These are phyloP conservation scores for Lepus americanus DNA, from an alignment of 2,113 vertebrate genomes.

Conservation along the genomic window DNA sequence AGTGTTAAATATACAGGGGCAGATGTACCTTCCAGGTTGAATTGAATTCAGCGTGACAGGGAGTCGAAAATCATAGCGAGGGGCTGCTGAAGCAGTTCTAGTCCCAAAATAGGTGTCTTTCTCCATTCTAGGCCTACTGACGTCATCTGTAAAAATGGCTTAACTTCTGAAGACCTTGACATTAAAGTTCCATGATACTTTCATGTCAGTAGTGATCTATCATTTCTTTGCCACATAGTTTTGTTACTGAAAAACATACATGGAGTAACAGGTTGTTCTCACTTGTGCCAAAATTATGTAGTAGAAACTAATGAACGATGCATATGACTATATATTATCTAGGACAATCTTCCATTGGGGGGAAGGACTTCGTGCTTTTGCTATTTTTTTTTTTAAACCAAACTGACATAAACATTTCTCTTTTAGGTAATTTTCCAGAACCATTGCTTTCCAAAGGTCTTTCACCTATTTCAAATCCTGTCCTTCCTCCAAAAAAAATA, in stretches of 20 bases:
- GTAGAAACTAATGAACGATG: neutral
- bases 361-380: conserved; percentile 13
- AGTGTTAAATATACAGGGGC: neutral
- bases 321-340: neutral
- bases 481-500: conserved; percentile 77
- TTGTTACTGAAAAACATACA: neutral
- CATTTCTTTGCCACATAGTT: neutral
- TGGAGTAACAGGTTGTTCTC: neutral
- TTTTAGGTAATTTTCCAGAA: conserved; percentile 82
- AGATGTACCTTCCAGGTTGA: neutral
- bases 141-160: neutral
- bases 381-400: neutral
- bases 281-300: neutral
- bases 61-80: neutral
- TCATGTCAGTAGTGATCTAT: neutral
- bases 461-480: conserved; percentile 31
- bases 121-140: neutral
- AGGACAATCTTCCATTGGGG: neutral
- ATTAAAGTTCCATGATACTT: neutral
- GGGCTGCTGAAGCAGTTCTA: neutral
- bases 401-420: conserved; percentile 59
- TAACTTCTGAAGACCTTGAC: neutral
- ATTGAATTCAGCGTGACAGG: neutral
- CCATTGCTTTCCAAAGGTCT: conserved; percentile 71
- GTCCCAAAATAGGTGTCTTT: neutral